Evolutionary conservation across 2,797 vertebrate genomes (phyloP).

Genomic region (Otolemur crassicaudatus): DNA sequence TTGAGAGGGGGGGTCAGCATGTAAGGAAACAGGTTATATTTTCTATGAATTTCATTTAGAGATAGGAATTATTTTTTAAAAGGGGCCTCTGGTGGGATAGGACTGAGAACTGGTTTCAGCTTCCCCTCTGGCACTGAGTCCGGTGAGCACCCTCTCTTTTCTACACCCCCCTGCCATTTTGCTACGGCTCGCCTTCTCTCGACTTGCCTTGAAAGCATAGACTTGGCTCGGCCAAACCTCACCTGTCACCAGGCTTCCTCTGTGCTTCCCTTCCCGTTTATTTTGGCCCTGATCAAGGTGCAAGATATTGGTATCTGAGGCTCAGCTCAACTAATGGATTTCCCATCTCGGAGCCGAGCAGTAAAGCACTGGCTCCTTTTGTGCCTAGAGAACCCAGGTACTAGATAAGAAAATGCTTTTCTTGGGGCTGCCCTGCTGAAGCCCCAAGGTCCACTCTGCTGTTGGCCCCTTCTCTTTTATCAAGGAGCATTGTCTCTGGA

Average conservation of each 20-base stretch:
- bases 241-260: not conserved
- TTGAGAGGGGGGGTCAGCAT: not conserved
- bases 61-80: not conserved
- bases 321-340: not conserved
- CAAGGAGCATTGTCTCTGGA: not conserved
- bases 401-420: not conserved
- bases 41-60: slow-evolving; percentile 35
- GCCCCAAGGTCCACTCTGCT: not conserved
- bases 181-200: not conserved
- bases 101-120: not conserved
- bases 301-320: slow-evolving; percentile 43
- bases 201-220: not conserved
- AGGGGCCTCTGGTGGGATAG: not conserved
- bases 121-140: not conserved
- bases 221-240: slow-evolving; percentile 34
- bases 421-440: not conserved
- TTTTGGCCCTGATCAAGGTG: slow-evolving; percentile 30
- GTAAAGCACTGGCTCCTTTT: not conserved
- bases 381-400: not conserved
- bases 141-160: not conserved
- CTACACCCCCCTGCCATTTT: rapidly evolving
- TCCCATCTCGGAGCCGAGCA: not conserved
- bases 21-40: slow-evolving; percentile 16
- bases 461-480: not conserved
- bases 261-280: slow-evolving; percentile 7